Percentiles rank a stretch among this genome's conserved stretches.
phyloP scores from a whole-genome alignment of 2,888 invertebrate genomes.

The Torymus texanus region DNA sequence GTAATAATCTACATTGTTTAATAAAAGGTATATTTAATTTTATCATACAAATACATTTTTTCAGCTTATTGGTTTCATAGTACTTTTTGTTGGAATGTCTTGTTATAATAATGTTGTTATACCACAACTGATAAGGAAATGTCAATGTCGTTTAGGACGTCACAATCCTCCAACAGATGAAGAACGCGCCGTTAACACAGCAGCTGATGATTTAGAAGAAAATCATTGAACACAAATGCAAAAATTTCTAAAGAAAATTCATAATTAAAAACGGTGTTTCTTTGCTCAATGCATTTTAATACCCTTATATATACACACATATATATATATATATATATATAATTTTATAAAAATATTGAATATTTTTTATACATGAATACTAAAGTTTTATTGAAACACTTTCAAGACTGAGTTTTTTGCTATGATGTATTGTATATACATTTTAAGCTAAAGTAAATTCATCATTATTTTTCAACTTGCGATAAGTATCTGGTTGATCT shows the following conservation, averaged over 20 bases:
- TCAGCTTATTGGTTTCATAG: slow-evolving; percentile 84
- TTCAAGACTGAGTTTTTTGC: too few species aligned
- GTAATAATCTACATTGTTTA: neutral
- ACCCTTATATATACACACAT: neutral
- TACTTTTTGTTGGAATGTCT: slow-evolving; percentile 88
- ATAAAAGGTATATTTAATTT: too few species aligned
- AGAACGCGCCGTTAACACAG: slow-evolving; percentile 68
- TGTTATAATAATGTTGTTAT: slow-evolving; percentile 84
- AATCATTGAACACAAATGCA: slow-evolving; percentile 14
- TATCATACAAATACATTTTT: slow-evolving; percentile 54
- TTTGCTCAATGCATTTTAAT: neutral
- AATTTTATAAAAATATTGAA: slow-evolving; percentile 2
- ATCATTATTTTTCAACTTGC: too few species aligned
- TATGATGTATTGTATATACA: too few species aligned
- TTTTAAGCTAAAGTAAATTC: too few species aligned
- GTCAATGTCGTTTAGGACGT: slow-evolving; percentile 62
- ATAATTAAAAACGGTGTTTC: neutral
- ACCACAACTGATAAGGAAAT: slow-evolving; percentile 68
- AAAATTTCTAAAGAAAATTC: slow-evolving; percentile 4
- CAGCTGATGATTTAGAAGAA: slow-evolving; percentile 67
- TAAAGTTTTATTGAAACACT: neutral
- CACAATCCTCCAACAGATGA: slow-evolving; percentile 65
- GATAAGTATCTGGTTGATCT: too few species aligned
- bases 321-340: too few species aligned
- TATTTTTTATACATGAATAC: neutral